These are phyloP conservation scores for Charaxes varanes DNA, from an alignment of 1,140 invertebrate species.

Conservation along the genomic window DNA sequence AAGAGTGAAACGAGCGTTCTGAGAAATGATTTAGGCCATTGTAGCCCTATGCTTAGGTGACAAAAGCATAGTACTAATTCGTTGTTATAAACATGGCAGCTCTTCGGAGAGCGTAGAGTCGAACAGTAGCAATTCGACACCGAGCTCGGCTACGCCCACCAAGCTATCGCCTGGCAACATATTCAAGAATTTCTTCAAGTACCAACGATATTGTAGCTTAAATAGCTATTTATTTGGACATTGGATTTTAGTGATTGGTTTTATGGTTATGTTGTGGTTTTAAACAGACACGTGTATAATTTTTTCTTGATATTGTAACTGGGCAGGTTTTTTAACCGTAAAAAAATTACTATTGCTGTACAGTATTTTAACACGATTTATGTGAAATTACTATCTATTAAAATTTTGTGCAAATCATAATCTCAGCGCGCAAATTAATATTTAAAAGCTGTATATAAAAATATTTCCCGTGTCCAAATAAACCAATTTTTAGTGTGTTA, in stretches of 20 bases:
- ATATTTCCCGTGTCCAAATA: slow-evolving; percentile 33
- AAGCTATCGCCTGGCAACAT: slow-evolving; percentile 90
- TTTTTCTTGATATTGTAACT: too few species aligned
- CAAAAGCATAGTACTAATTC: slow-evolving; percentile 4
- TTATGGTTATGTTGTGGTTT: slow-evolving; percentile 4
- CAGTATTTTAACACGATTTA: too few species aligned
- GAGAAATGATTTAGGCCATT: too few species aligned
- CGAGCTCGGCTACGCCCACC: slow-evolving; percentile 75
- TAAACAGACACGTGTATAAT: too few species aligned
- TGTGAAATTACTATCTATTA: too few species aligned
- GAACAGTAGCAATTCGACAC: slow-evolving; percentile 69
- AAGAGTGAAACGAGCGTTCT: too few species aligned
- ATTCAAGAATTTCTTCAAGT: slow-evolving; percentile 98
- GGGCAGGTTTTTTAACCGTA: too few species aligned
- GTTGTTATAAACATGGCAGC: slow-evolving; percentile 35
- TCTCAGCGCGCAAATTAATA: too few species aligned
- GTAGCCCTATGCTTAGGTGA: neutral
- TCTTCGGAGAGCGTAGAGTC: slow-evolving; percentile 60
- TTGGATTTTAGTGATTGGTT: slow-evolving; percentile 9
- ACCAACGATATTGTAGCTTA: slow-evolving; percentile 56
- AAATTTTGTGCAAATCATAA: too few species aligned
- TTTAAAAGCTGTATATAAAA: too few species aligned
- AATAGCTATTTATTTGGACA: slow-evolving; percentile 32
- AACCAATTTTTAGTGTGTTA: slow-evolving; percentile 17
- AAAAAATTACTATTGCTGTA: too few species aligned